Evolutionary conservation across 1,140 invertebrate genomes (phyloP).

Genomic region (Bathynomus jamesi): DNA sequence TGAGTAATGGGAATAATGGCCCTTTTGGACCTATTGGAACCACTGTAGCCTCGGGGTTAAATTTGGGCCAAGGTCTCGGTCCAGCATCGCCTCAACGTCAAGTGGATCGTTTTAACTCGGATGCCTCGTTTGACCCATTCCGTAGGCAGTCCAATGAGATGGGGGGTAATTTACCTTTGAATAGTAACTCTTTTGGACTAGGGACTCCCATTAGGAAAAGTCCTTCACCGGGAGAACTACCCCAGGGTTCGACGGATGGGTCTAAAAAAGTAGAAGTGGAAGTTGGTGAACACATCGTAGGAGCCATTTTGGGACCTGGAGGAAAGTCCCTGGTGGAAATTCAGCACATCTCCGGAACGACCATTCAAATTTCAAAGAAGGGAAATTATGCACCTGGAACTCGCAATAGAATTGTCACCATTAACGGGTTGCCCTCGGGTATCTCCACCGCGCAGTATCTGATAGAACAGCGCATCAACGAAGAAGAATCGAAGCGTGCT

Average conservation of each 20-base stretch:
- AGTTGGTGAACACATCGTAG: constrained; percentile 86
- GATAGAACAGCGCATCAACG: constrained; percentile 89
- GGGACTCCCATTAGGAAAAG: constrained; percentile 70
- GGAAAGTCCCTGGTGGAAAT: constrained; percentile 93
- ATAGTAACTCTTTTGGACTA: constrained; percentile 69
- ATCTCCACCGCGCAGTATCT: constrained; percentile 85
- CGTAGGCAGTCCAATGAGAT: constrained; percentile 34
- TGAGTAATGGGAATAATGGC: constrained; percentile 40
- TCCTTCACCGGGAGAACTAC: constrained; percentile 58
- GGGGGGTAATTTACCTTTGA: constrained; percentile 50
- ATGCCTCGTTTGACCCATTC: constrained; percentile 34
- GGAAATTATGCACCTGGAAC: constrained; percentile 93
- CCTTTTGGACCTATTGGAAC: constrained; percentile 43
- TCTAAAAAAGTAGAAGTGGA: constrained; percentile 51
- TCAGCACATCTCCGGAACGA: constrained; percentile 90
- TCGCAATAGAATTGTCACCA: constrained; percentile 92
- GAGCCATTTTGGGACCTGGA: constrained; percentile 90
- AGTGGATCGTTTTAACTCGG: constrained; percentile 33
- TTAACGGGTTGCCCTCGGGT: constrained; percentile 76
- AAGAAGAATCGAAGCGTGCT: constrained; percentile 88
- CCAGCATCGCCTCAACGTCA: constrained; percentile 35
- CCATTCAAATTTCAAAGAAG: constrained; percentile 97
- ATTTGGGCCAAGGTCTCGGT: constrained; percentile 39
- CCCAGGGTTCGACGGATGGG: constrained; percentile 28
- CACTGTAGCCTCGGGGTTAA: constrained; percentile 35